These are phyloP conservation scores for Thereva unica DNA, from an alignment of 2,888 invertebrate species.

Conservation along the genomic window DNA sequence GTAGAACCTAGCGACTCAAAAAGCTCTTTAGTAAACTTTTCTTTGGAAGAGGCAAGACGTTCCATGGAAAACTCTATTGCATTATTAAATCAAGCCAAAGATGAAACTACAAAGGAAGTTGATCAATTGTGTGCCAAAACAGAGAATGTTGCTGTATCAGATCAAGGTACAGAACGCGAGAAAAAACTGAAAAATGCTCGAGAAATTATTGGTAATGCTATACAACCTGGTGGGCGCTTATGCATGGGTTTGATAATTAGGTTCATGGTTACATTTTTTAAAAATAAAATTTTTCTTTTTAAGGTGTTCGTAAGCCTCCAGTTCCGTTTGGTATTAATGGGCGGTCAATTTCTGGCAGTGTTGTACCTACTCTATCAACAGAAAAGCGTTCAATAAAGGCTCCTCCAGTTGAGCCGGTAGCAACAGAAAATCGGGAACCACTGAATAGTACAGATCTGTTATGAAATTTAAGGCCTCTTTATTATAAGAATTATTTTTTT, in stretches of 20 bases:
- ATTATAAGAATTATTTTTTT: not conserved
- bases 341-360: slow-evolving; percentile 65
- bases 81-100: slow-evolving; percentile 61
- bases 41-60: slow-evolving; percentile 62
- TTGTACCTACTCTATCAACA: slow-evolving; percentile 47
- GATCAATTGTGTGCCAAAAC: slow-evolving; percentile 57
- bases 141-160: slow-evolving; percentile 54
- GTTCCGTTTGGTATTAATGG: slow-evolving; percentile 65
- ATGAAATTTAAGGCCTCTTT: no score
- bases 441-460: slow-evolving; percentile 20
- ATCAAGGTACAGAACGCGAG: slow-evolving; percentile 59
- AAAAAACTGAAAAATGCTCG: slow-evolving; percentile 69
- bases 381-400: slow-evolving; percentile 29
- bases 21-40: slow-evolving; percentile 59
- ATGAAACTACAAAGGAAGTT: slow-evolving; percentile 55
- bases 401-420: slow-evolving; percentile 37
- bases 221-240: slow-evolving; percentile 58
- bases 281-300: slow-evolving; percentile 30
- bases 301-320: slow-evolving; percentile 66
- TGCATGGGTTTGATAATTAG: slow-evolving; percentile 44
- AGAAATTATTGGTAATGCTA: slow-evolving; percentile 73
- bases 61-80: slow-evolving; percentile 70
- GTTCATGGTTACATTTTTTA: not conserved
- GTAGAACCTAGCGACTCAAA: slow-evolving; percentile 62
- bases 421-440: slow-evolving; percentile 45